Conservation (phyloP, 2,888 invertebrate species). For the Clunio marinus region DNA sequence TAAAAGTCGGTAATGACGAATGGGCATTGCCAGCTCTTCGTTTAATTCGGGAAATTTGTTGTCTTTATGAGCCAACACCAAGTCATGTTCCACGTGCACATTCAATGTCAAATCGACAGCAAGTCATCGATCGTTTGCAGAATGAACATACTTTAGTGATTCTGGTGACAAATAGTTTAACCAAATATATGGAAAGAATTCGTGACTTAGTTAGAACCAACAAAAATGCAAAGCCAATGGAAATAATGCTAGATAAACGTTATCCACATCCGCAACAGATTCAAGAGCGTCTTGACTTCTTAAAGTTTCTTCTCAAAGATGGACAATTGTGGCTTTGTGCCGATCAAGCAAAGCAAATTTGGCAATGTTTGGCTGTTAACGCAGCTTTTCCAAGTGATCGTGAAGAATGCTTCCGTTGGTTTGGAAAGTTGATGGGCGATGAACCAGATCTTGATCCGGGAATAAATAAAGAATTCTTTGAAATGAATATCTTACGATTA, state of each 20-base stretch:
- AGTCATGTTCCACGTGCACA: constrained; percentile 49
- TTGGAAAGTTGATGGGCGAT: constrained; percentile 93
- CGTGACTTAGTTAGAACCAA: constrained; percentile 54
- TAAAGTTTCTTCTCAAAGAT: constrained; percentile 88
- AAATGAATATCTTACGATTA: constrained; percentile 86
- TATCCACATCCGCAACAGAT: constrained; percentile 91
- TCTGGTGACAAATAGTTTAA: constrained; percentile 87
- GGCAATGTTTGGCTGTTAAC: constrained; percentile 91
- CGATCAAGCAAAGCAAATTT: constrained; percentile 94
- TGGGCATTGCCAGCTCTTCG: constrained; percentile 95
- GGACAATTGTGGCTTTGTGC: constrained; percentile 95
- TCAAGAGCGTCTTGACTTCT: constrained; percentile 87
- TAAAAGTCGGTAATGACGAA: constrained; percentile 72
- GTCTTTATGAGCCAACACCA: constrained; percentile 75
- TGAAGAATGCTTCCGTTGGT: constrained; percentile 97
- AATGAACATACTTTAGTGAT: constrained; percentile 89
- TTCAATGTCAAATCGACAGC: constrained; percentile 57
- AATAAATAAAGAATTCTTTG: constrained; percentile 93
- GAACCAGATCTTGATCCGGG: constrained; percentile 96
- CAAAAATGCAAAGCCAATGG: constrained; percentile 72
- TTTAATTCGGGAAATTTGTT: constrained; percentile 92
- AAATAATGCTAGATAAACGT: constrained; percentile 76
- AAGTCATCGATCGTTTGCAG: constrained; percentile 86
- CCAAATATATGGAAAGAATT: constrained; percentile 84
- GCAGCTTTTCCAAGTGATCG: constrained; percentile 89